Evolutionary conservation across 2,113 vertebrate species (phyloP).

Genomic region (Tetrao urogallus): DNA sequence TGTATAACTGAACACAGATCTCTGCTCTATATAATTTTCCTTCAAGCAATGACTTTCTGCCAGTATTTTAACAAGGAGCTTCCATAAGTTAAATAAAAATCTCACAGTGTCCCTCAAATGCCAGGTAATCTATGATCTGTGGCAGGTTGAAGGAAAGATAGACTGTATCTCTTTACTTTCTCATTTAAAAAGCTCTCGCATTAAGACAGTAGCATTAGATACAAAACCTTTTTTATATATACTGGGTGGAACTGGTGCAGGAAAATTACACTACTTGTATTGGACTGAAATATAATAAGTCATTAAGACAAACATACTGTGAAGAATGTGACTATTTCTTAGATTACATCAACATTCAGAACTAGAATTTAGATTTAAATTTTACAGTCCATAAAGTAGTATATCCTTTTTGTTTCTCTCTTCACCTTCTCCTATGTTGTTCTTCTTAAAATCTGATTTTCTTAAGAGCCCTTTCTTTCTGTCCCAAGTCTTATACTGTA

Average conservation of each 20-base stretch:
- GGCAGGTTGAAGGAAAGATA: background rate
- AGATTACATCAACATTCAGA: background rate
- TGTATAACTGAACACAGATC: background rate
- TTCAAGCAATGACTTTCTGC: background rate
- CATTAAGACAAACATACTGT: background rate
- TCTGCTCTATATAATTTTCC: background rate
- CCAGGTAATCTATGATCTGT: background rate
- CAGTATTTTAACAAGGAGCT: background rate
- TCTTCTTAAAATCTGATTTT: background rate
- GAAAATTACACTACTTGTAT: background rate
- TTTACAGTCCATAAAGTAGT: background rate
- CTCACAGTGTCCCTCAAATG: background rate
- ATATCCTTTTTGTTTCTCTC: background rate
- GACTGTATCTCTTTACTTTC: background rate
- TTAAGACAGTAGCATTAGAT: background rate
- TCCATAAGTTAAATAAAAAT: background rate
- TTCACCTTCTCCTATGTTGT: background rate
- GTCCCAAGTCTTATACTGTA: background rate
- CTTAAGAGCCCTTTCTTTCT: background rate
- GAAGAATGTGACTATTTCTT: background rate
- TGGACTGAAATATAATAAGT: background rate
- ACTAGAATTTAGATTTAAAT: background rate
- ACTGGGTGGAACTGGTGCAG: background rate
- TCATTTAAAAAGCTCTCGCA: background rate
- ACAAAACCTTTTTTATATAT: background rate